Base-by-base conservation (phyloP, 2,113 vertebrate species). In the Entelurus aequoreus region DNA sequence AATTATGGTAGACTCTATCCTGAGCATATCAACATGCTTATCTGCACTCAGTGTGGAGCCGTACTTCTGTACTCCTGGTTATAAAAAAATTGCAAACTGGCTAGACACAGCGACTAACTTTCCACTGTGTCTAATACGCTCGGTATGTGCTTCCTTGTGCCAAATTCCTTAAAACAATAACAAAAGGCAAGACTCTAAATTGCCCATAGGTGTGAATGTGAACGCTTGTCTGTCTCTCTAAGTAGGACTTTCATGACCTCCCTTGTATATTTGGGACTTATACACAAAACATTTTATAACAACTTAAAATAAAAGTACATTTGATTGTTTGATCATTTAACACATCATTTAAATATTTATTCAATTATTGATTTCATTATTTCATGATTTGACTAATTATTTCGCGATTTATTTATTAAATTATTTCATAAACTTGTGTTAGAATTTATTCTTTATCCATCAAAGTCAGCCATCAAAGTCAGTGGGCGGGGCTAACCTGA, bases 91-190 rank as follows among this genome's bases (percentile, higher is more conserved):
- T 57, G 55, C 55, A 57, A 57, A 44, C 55, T 44, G 55, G 55
- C 55, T 42, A 57, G 55, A 57, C 55, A 44, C 38, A 12, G 37
- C 2, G 16, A 21, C 55, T 57, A 14, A 57, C 54, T 57, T 57
- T 57, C 55, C 55, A 5, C 16, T 44, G 40, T 21, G 55, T 57
- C 55, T 57, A 57, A 57, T 44, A 44, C 16, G 10, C 40, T 44
- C 19, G 40, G 55, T 57, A 57, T 57, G 55, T 21, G 55, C 38
- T 57, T 57, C 13, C 55, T 57, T 57, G 16, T 21, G 55, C 38
- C 55, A 57, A 57, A 57, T 57, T 44, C 55, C 40, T 57, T 44
- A 21, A 57, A 57, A 44, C 55, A 46, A 57, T 13, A 57, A 57
- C 40, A 57, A 57, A 57, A 21, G 55, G 42, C 55, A 57, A 19